Evolutionary conservation across 1,140 invertebrate species (phyloP), one percentile per base, ranked within the genome.

Genomic region (Papilio dardanus): DNA sequence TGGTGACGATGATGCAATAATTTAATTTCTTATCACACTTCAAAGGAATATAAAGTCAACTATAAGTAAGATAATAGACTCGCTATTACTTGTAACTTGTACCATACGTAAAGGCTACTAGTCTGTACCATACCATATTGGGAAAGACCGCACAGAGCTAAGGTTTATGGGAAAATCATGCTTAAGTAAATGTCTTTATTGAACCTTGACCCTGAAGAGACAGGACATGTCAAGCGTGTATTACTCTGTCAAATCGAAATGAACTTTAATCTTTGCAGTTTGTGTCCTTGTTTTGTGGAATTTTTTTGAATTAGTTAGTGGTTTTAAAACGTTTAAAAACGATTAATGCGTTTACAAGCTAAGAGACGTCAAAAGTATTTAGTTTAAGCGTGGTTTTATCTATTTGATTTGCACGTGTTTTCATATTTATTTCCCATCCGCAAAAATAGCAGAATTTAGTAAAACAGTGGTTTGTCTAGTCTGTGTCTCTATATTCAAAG

Each of bases 151-250:
- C 42, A 50, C 69, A 21, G 31, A 19, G 28, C 7, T 40, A 33
- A 30, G 46, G 30, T 73, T 73, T 73, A 73, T 73, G 69, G 69
- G 46, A 54, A 73, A 73, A 54, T 21, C 69, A 73, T 33, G 69
- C 69, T 73, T 54, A 73, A 54, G 69, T 73, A 73, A 73, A 73
- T 73, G 12, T 58, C 42, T 73, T 19, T 31, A 73, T 73, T 54
- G 30, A 54, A 30, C 30, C 28, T 46, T 46, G 42, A 46, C 42
- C 16, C n/a, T 46, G 16, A 46, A 46, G 3, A 46, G 42, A 46
- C 42, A 46, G 42, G 42, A 46, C 42, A 1, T 46, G 16, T n/a
- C 42, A 5, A 46, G 40, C 1, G 3, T 5, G 3, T 5, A 46
- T 46, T 46, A 14, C 14, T n/a, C 16, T 46, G 14, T 46, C 42